Evolutionary conservation across 2,113 vertebrate species (phyloP).

Genomic region (Saguinus imperator): DNA sequence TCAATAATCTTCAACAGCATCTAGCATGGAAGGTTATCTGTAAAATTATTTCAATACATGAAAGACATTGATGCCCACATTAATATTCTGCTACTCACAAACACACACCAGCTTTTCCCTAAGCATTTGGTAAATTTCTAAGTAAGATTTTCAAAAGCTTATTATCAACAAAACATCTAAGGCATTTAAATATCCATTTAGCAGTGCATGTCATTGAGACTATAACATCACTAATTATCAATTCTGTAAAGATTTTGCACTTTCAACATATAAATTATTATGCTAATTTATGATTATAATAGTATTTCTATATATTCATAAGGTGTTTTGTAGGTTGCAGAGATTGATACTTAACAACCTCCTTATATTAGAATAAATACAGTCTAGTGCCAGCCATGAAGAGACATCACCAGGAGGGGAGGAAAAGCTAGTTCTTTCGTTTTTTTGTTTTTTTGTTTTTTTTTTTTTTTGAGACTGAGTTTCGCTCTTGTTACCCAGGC

Average conservation of each 20-base stretch:
- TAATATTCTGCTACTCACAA: background rate
- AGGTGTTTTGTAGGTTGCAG: background rate
- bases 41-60: background rate
- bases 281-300: background rate
- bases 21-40: background rate
- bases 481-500: too few species aligned
- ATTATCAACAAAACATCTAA: background rate
- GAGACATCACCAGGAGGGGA: background rate
- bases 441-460: too few species aligned
- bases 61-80: background rate
- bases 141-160: background rate
- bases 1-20: background rate
- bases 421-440: background rate
- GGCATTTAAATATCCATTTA: background rate
- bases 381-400: background rate
- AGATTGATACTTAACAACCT: background rate
- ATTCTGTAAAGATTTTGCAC: background rate
- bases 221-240: background rate
- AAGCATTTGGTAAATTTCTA: conserved; percentile 9
- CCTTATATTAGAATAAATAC: background rate
- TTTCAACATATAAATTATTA: background rate
- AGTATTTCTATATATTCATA: background rate
- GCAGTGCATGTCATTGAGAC: background rate
- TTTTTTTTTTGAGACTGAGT: too few species aligned
- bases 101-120: background rate